phyloP scores from a whole-genome alignment of 2,797 vertebrate genomes.

The Anguilla megastoma region DNA sequence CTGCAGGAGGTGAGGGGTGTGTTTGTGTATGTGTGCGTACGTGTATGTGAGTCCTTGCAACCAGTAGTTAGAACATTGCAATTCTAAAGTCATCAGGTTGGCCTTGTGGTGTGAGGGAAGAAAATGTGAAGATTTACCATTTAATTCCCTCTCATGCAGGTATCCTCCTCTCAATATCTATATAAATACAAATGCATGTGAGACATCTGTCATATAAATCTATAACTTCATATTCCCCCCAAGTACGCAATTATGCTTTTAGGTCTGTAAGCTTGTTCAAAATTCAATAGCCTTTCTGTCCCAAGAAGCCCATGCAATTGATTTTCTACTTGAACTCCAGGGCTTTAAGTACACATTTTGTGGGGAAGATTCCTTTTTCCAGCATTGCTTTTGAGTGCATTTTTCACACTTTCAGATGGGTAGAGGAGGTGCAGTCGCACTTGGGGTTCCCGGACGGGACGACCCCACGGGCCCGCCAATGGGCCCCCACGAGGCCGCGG shows the following conservation, averaged over 20 bases:
- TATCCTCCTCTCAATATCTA: not conserved
- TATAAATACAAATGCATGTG: not conserved
- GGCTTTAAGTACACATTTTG: not conserved
- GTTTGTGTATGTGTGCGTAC: not conserved
- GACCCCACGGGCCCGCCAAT: constrained; percentile 51
- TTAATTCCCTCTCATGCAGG: not conserved
- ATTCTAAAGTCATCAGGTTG: too few relatives aligned
- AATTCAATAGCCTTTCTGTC: not conserved
- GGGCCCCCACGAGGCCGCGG: constrained; percentile 73
- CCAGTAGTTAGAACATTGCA: too few relatives aligned
- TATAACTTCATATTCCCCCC: not conserved
- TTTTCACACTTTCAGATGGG: constrained; percentile 33
- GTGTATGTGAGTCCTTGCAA: not conserved
- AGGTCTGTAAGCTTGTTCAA: not conserved
- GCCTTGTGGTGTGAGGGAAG: not conserved
- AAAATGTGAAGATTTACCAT: not conserved
- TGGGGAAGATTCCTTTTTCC: not conserved
- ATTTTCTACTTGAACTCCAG: constrained; percentile 12
- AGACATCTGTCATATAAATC: not conserved
- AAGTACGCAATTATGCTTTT: not conserved
- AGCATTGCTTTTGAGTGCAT: not conserved
- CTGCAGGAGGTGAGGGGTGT: constrained; percentile 66
- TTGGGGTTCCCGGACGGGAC: constrained; percentile 22
- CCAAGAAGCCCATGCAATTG: not conserved
- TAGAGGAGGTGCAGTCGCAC: not conserved